Conservation (phyloP, 2,888 invertebrate genomes). For the Latrodectus hesperus region DNA sequence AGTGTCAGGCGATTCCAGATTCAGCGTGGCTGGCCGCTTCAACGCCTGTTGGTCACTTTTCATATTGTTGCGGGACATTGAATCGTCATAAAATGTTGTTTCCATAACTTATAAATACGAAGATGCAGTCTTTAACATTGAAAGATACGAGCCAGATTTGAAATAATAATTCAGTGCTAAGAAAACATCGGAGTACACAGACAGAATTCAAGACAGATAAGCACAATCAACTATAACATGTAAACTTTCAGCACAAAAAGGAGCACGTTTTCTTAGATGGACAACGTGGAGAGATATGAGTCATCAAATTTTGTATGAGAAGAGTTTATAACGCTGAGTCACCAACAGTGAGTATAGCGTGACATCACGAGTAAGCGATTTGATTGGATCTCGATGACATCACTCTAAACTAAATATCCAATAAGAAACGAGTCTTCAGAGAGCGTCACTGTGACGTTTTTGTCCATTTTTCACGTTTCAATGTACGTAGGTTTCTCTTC, state of each 20-base stretch:
- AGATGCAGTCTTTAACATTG: neutral
- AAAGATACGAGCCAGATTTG: conserved; percentile 9
- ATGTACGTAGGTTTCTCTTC: neutral
- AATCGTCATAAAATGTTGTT: conserved; percentile 68
- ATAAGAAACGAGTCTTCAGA: conserved; percentile 23
- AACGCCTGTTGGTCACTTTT: conserved; percentile 23
- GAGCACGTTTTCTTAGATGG: conserved; percentile 32
- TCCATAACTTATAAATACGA: conserved; percentile 46
- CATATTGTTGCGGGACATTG: neutral
- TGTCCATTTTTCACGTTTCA: neutral
- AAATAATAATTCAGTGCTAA: neutral
- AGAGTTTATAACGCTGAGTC: conserved; percentile 69
- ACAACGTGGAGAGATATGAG: conserved; percentile 67
- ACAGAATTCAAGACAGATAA: neutral
- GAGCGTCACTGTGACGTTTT: conserved; percentile 18
- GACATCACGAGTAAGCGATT: conserved; percentile 35
- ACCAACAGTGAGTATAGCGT: conserved; percentile 46
- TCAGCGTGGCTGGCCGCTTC: conserved; percentile 55
- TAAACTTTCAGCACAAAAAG: conserved; percentile 9
- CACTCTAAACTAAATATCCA: conserved; percentile 23
- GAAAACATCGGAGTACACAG: neutral
- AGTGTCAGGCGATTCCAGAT: conserved; percentile 42
- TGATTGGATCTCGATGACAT: conserved; percentile 61
- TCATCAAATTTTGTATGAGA: conserved; percentile 52
- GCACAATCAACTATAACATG: neutral